Evolutionary conservation across 1,140 invertebrate genomes (phyloP).

Genomic region (Philotrypesis tridentata): DNA sequence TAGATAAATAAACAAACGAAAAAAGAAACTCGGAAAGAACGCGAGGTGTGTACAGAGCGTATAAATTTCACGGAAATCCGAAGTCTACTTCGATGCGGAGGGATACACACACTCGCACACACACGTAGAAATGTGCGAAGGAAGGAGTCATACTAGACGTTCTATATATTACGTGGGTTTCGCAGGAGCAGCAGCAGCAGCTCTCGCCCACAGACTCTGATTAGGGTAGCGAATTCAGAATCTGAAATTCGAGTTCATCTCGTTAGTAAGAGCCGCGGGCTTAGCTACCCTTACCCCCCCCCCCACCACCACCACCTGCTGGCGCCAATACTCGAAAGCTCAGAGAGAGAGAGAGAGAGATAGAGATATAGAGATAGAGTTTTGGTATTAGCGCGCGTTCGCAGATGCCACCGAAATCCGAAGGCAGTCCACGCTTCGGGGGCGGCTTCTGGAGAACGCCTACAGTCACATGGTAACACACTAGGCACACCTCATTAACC

Average conservation of each 20-base stretch:
- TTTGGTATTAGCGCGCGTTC: not conserved
- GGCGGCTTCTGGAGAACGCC: not conserved
- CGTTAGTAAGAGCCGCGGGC: conserved; percentile 28
- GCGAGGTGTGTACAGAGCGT: too few relatives aligned
- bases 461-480: not conserved
- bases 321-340: not conserved
- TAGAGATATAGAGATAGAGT: not conserved
- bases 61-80: too few relatives aligned
- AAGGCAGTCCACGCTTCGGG: not conserved
- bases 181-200: too few relatives aligned
- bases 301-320: too few relatives aligned
- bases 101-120: too few relatives aligned
- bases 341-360: not conserved
- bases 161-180: not conserved
- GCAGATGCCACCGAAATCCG: conserved; percentile 4
- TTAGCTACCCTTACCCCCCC: not conserved
- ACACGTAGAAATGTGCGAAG: not conserved
- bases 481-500: conserved; percentile 39
- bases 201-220: conserved; percentile 7
- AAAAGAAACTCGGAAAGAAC: too few relatives aligned
- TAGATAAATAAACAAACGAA: too few relatives aligned
- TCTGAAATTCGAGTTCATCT: conserved; percentile 42
- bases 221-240: conserved; percentile 37
- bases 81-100: too few relatives aligned
- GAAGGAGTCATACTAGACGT: too few relatives aligned